Evolutionary conservation across 2,113 vertebrate species (phyloP), one percentile per base, ranked within the genome.

Genomic region (Nerophis lumbriciformis): DNA sequence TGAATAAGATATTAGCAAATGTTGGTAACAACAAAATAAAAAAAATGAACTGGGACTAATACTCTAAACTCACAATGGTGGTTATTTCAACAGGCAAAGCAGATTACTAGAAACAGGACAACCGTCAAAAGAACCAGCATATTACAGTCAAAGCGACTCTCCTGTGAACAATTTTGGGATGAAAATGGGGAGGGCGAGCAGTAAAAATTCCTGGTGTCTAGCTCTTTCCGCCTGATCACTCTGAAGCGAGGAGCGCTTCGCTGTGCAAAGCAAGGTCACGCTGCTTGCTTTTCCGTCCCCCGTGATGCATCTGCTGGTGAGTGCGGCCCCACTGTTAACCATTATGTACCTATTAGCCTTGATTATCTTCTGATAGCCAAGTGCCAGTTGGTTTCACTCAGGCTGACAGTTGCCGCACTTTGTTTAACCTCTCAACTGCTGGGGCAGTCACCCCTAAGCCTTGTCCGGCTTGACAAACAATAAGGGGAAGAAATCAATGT

Each of bases 261-360:
- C 85, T 89, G 87, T 37, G 89, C 88, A 90, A 85, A 87, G 83
- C 45, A 82, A 87, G 89, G 91, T 91, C 90, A 89, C 48, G 74
- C 91, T 90, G 90, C 90, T 90, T 95, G 88, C 71, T 75, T 90
- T 92, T 89, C 35, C 89, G 88, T 94, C 94, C 88, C 74, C 74
- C 68, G 85, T 93, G 93, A 94, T 94, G 87, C 89, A 94, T 94
- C 91, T 93, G 88, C 91, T 90, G 84, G 78, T n/a, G 85, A 93
- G 92, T 90, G 91, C 89, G 90, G 91, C 89, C 83, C 89, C 90
- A 90, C 93, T 93, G 92, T 92, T 94, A 93, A 89, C 91, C 89
- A 95, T 96, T 95, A 96, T 94, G 93, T 94, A 94, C 93, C 93
- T 95, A 97, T 98, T 97, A 96, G 92, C 88, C 90, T 92, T 95